A percentile compares a stretch with the other conserved stretches of the same genome.
Evolutionary conservation across 2,888 invertebrate species (phyloP).

Genomic region (Lordiphosa andalusiaca): DNA sequence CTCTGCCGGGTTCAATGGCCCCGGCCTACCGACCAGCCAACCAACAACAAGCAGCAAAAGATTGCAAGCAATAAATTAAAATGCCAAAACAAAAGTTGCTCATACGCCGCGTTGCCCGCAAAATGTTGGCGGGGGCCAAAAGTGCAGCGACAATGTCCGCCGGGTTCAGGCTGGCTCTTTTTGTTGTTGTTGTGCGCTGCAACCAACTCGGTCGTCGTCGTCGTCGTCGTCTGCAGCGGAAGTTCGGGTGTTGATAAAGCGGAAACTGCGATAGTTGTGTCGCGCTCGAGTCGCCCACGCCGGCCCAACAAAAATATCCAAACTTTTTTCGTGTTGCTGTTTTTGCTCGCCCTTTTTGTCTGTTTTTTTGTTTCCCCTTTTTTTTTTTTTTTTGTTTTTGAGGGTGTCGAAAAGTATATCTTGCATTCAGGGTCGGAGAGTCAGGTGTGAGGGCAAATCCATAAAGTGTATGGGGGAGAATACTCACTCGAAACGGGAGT

Average conservation of each 20-base stretch:
- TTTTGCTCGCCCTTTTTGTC: no score
- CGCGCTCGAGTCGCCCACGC: conserved; percentile 45
- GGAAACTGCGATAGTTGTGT: conserved; percentile 59
- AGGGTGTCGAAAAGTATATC: no score
- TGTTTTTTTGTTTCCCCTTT: no score
- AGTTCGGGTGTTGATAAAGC: conserved; percentile 62
- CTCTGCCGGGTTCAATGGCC: conserved; percentile 7
- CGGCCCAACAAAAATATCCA: conserved; percentile 3
- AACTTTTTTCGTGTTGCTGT: no score
- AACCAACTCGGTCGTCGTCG: conserved; percentile 6
- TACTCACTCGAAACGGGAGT: no score
- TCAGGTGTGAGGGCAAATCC: no score
- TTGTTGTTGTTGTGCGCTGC: not conserved
- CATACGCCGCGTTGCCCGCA: conserved; percentile 42
- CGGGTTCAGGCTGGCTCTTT: conserved; percentile 33
- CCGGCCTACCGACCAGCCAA: not conserved
- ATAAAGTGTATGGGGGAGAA: no score
- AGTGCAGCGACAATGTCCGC: conserved; percentile 48
- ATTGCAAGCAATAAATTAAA: conserved; percentile 56
- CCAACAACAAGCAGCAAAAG: conserved; percentile 36
- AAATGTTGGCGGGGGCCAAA: conserved; percentile 8
- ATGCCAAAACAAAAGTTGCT: conserved; percentile 53
- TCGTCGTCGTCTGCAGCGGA: conserved; percentile 42
- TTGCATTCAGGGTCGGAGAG: no score
- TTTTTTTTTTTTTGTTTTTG: no score